A percentile compares a stretch with the other conserved stretches of the same genome.
Conservation (phyloP, 2,888 invertebrate genomes). For the Noctuana brunneofusca region DNA sequence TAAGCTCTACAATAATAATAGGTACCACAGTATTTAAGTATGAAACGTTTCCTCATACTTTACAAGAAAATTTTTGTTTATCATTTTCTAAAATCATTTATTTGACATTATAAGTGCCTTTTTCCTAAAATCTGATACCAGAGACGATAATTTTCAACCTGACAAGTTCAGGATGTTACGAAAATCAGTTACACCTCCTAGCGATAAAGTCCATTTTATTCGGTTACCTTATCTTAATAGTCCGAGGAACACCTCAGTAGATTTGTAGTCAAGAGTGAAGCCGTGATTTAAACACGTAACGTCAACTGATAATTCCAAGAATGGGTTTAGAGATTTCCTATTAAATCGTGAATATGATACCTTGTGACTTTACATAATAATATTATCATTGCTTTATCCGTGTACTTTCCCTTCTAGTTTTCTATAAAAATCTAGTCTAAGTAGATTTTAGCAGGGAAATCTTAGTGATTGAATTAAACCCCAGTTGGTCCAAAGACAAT, state of each 20-base stretch:
- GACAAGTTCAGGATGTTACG: slow-evolving; percentile 53
- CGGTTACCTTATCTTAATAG: slow-evolving; percentile 49
- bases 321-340: slow-evolving; percentile 6
- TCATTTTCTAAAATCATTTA: neutral
- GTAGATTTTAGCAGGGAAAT: no score
- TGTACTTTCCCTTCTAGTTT: no score
- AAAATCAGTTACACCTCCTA: slow-evolving; percentile 68
- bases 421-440: no score
- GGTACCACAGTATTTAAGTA: no score
- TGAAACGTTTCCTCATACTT: no score
- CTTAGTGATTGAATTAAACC: no score
- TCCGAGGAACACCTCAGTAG: slow-evolving; percentile 69
- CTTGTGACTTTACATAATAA: neutral
- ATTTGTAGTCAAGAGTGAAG: slow-evolving; percentile 69
- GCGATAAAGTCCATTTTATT: slow-evolving; percentile 64
- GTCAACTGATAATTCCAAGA: slow-evolving; percentile 57
- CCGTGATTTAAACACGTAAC: slow-evolving; percentile 73
- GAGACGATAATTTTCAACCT: slow-evolving; percentile 20
- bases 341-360: neutral
- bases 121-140: neutral
- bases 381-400: no score
- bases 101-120: neutral
- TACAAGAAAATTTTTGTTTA: neutral
- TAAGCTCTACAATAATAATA: no score
- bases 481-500: no score